Evolutionary conservation across 2,888 invertebrate species (phyloP), one percentile per base, ranked within the genome.

Genomic region (Plebejus melissa): DNA sequence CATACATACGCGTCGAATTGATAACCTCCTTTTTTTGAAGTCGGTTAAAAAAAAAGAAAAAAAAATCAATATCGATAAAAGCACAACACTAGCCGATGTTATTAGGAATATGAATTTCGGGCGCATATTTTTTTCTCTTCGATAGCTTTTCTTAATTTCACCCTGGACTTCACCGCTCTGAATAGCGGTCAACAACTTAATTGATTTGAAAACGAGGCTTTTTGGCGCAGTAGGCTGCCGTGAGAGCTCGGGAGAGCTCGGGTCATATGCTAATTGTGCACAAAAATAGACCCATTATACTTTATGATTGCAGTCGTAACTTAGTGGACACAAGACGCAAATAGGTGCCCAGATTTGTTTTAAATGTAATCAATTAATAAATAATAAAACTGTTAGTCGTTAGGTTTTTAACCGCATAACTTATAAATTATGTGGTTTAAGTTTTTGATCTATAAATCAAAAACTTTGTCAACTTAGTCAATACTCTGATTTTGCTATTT

Each of bases 181-280:
- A 72, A 72, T 72, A 16, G 72, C 54, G 72, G 72, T 72, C 72
- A 72, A 72, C 72, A 50, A 54, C 72, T 4, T 72, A 72, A 72
- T 72, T 72, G 72, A 72, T 72, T 72, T 72, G 72, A 72, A 50
- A 72, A 54, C 28, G 72, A 72, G 71, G 72, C 72, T 72, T 54
- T 72, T 72, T 54, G 72, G 54, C 72, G 50, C 72, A 72, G 72
- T 71, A 71, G 71, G 71, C 50, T 71, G 50, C 46, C 41, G 28
- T 50, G 50, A 50, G 71, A 50, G 71, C 28, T 54, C 16, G 50
- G 72, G 72, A 50, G 71, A 50, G 71, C 28, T 54, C 16, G 50
- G 72, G 72, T 32, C 72, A 54, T 50, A 72, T 72, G 54, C 72
- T 54, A 72, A 72, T 71, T 50, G 28, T 50, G 32, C n/a, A 28